Conservation (phyloP, 2,113 vertebrate species). For the Poeciliopsis prolifica region DNA sequence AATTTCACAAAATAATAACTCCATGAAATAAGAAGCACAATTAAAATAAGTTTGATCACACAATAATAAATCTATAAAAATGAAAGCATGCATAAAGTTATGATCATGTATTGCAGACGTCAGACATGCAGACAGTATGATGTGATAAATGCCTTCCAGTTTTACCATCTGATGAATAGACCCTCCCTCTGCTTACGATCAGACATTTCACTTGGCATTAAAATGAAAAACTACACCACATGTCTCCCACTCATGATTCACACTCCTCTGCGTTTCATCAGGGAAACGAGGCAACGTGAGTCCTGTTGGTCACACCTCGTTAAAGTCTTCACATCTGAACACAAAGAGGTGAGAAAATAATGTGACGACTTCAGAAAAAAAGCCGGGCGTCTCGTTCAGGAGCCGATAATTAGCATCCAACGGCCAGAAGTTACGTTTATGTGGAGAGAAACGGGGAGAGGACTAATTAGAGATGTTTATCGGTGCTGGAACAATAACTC, state of each 20-base stretch:
- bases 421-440: neutral
- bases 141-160: neutral
- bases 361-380: neutral
- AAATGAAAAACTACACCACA: neutral
- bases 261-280: slow-evolving; percentile 1
- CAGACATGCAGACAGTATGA: neutral
- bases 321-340: slow-evolving; percentile 14
- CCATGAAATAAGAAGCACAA: neutral
- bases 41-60: neutral
- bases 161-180: neutral
- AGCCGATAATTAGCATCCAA: neutral
- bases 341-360: neutral
- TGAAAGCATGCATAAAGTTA: neutral
- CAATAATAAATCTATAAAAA: too few species aligned
- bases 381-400: neutral
- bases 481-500: neutral
- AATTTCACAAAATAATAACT: too few species aligned
- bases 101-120: neutral
- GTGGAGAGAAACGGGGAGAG: neutral
- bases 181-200: neutral
- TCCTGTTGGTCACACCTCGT: neutral
- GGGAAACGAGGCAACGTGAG: neutral
- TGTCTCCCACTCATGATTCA: slow-evolving; percentile 11
- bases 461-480: neutral
- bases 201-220: neutral